Evolutionary conservation across 2,888 invertebrate genomes (phyloP).

Genomic region (Xanthia icteritia): DNA sequence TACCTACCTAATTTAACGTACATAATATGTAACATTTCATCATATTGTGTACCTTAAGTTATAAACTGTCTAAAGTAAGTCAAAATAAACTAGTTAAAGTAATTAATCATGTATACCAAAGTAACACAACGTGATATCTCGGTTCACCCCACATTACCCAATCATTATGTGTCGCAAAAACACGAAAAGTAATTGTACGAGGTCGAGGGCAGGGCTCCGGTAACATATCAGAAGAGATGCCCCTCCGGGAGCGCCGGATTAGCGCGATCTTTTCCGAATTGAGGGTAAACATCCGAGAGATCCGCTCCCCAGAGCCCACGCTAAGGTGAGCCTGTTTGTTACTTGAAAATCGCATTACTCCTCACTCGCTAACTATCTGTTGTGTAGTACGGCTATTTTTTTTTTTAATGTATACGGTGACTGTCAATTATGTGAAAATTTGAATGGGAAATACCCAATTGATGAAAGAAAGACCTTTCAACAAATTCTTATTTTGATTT

Average conservation of each 20-base stretch:
- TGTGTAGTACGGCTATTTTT: not conserved
- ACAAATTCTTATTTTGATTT: not conserved
- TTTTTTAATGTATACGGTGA: not conserved
- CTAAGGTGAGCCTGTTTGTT: conserved; percentile 81
- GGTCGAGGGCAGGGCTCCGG: conserved; percentile 65
- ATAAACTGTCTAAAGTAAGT: not conserved
- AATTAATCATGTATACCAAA: conserved; percentile 20
- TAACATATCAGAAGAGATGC: conserved; percentile 77
- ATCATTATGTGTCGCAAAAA: conserved; percentile 58
- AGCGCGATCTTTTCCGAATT: conserved; percentile 85
- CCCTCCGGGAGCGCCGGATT: conserved; percentile 81
- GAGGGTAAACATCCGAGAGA: conserved; percentile 85
- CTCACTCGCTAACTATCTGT: conserved; percentile 61
- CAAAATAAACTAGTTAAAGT: not conserved
- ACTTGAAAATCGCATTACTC: conserved; percentile 77
- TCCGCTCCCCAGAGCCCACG: conserved; percentile 73
- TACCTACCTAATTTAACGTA: not conserved
- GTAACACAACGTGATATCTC: conserved; percentile 20
- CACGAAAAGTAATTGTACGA: conserved; percentile 67
- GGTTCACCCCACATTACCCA: conserved; percentile 38
- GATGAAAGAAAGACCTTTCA: not conserved
- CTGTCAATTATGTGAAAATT: not conserved
- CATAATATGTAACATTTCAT: not conserved
- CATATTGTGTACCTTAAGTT: not conserved
- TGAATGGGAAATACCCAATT: not conserved